Evolutionary conservation across 2,113 vertebrate species (phyloP).

Genomic region (Scolopax mira): DNA sequence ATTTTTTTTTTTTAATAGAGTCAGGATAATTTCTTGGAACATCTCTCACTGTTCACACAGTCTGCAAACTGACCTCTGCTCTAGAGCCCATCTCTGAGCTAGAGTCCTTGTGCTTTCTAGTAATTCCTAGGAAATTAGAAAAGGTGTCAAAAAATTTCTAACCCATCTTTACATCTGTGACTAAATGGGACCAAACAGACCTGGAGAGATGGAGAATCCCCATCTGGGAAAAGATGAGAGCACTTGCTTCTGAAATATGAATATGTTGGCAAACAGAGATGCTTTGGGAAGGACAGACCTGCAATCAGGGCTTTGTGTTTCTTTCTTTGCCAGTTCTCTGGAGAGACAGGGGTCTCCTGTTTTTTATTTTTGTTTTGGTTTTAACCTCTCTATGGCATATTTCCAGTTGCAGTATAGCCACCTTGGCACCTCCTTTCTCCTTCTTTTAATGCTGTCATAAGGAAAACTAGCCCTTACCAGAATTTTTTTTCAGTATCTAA

Average conservation of each 20-base stretch:
- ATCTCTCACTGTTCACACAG: not conserved
- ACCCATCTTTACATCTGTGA: not conserved
- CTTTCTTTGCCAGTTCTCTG: not conserved
- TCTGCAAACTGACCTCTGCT: not conserved
- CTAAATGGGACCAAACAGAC: not conserved
- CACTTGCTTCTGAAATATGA: not conserved
- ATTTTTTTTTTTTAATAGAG: not conserved
- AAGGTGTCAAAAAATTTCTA: not conserved
- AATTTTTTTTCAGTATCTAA: not conserved
- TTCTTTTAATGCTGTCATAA: not conserved
- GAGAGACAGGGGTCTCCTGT: not conserved
- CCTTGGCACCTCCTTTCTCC: not conserved
- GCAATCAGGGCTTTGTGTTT: not conserved
- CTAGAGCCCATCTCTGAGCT: not conserved
- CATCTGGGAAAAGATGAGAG: conserved; percentile 17
- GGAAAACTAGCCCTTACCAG: not conserved
- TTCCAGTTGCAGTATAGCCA: not conserved
- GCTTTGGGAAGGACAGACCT: not conserved
- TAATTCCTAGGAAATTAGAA: not conserved
- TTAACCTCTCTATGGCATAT: not conserved
- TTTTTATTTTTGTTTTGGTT: not conserved
- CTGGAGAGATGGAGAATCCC: not conserved
- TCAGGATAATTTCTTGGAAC: not conserved
- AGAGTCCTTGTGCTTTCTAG: not conserved
- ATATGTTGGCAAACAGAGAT: not conserved